Base-by-base conservation (phyloP, 2,797 vertebrate genomes). In the Argya squamiceps region DNA sequence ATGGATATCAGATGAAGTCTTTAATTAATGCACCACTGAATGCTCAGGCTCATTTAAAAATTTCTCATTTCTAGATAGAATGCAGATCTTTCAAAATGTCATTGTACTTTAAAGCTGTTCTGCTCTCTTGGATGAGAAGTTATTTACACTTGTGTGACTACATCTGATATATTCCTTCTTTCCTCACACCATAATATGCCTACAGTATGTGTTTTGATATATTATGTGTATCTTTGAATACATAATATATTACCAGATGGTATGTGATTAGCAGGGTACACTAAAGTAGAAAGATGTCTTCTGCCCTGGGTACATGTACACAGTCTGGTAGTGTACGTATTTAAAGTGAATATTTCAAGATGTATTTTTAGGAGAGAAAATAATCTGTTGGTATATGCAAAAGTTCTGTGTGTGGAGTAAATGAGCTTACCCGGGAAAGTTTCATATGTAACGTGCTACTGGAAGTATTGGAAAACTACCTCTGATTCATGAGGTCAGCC, bases 131-230 rank as follows among this genome's bases (percentile, higher is more conserved):
- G 91, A 96, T 93, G 89, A 90, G 84, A 88, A 96, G 77, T 89
- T 97, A 96, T 96, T 96, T 97, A 93, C 89, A 89, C 94, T 95
- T 93, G 81, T 87, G 94, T 93, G 96, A 95, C 70, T 93, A 92
- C 94, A 93, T 95, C 85, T 95, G 89, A 96, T 95, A 88, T 53
- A 94, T 87, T 94, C 83, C 83, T 79, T 74, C 80, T 82, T 92
- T 90, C 44, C 81, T 93, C 44, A 53, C 81, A 89, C 93, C 60
- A 17, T 93, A 94, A 82, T 92, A 95, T 90, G 89, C 89, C 90
- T 93, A 55, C 88, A 90, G 91, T 84, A 91, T 96, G 94, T 94
- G 89, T 96, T 96, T 97, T 92, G 92, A 90, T 95, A 90, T 92
- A 88, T 94, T 94, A 90, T 86, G 89, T 95, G 94, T 96, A 89